Percentiles rank a stretch among this genome's conserved stretches.
These are phyloP conservation scores for Nycteola revayana DNA, from an alignment of 2,888 invertebrate species.

Conservation along the genomic window DNA sequence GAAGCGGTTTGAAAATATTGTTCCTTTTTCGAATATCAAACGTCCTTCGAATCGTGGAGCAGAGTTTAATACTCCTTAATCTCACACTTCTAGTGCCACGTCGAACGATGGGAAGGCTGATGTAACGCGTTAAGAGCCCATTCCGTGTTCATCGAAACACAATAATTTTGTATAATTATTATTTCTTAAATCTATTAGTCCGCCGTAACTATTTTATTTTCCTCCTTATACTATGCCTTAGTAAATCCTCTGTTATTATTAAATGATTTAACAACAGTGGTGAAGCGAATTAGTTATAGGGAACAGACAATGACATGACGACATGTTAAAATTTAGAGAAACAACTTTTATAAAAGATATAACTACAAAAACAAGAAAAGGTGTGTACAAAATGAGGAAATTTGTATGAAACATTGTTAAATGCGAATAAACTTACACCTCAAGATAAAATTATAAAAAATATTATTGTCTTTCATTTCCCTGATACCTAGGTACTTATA, in stretches of 20 bases:
- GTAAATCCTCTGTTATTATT: slow-evolving; percentile 62
- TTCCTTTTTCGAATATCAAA: no score
- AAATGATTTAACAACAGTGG: slow-evolving; percentile 72
- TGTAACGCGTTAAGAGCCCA: slow-evolving; percentile 63
- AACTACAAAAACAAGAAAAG: slow-evolving; percentile 76
- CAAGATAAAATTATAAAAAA: slow-evolving; percentile 77
- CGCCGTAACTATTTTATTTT: slow-evolving; percentile 60
- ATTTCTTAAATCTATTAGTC: slow-evolving; percentile 58
- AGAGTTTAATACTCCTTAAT: slow-evolving; percentile 19
- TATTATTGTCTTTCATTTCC: slow-evolving; percentile 63
- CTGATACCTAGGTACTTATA: no score
- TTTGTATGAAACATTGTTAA: slow-evolving; percentile 82
- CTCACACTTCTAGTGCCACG: slow-evolving; percentile 47
- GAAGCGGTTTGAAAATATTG: no score
- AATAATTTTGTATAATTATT: slow-evolving; percentile 67
- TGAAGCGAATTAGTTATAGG: slow-evolving; percentile 79
- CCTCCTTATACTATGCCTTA: slow-evolving; percentile 73
- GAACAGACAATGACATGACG: slow-evolving; percentile 71
- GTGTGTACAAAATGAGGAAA: slow-evolving; percentile 82
- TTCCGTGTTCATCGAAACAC: slow-evolving; percentile 69
- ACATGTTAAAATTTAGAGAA: slow-evolving; percentile 81
- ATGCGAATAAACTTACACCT: slow-evolving; percentile 82
- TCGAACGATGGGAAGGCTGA: slow-evolving; percentile 63
- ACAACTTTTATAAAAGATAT: slow-evolving; percentile 81
- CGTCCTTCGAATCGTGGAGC: no score